phyloP scores from a whole-genome alignment of 2,888 invertebrate genomes.

The Achlya flavicornis region DNA sequence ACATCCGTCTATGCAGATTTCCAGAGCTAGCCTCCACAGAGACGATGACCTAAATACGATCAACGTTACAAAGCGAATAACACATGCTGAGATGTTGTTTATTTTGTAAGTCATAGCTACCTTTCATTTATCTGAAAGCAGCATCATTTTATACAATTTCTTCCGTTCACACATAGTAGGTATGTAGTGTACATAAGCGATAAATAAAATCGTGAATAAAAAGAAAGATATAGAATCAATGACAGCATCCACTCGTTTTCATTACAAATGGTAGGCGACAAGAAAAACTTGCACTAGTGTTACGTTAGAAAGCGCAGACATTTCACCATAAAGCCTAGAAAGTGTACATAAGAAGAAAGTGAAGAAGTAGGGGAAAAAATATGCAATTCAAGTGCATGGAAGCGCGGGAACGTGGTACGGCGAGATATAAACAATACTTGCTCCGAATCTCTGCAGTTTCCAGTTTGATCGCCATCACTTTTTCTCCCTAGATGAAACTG shows the following conservation, averaged over 20 bases:
- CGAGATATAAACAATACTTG: conserved; percentile 59
- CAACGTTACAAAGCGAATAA: conserved; percentile 59
- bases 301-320: conserved; percentile 80
- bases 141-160: not conserved
- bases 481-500: conserved; percentile 71
- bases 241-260: conserved; percentile 75
- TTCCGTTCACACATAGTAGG: not conserved
- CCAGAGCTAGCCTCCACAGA: conserved; percentile 76
- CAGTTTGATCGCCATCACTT: conserved; percentile 70
- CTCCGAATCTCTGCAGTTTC: conserved; percentile 63
- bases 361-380: conserved; percentile 77
- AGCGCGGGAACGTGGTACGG: conserved; percentile 55
- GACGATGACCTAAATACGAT: conserved; percentile 73
- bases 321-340: conserved; percentile 82
- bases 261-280: conserved; percentile 66
- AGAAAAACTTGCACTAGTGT: conserved; percentile 81
- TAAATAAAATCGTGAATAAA: not conserved
- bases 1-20: conserved; percentile 83
- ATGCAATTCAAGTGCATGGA: conserved; percentile 65
- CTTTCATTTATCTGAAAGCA: conserved; percentile 9
- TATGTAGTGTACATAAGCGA: not conserved
- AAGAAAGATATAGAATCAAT: conserved; percentile 38
- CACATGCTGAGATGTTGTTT: conserved; percentile 55
- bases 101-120: conserved; percentile 39
- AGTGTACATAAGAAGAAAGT: conserved; percentile 82